Conservation (phyloP, 2,888 invertebrate species). For the Criorhina ranunculi region DNA sequence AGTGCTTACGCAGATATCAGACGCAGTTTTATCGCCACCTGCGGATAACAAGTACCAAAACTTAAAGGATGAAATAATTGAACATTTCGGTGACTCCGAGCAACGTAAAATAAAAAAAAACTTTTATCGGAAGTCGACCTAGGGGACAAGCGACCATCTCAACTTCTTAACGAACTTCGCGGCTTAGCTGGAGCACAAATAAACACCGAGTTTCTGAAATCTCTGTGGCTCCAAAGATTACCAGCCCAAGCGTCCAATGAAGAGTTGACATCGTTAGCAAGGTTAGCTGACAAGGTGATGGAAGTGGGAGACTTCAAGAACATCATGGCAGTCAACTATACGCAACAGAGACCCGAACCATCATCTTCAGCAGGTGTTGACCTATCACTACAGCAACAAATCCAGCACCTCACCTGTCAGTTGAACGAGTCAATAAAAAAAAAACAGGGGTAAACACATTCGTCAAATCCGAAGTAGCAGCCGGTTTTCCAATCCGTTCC, state of each 20-base stretch:
- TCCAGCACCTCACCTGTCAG: conserved; percentile 12
- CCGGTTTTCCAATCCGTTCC: background rate
- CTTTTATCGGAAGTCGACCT: conserved; percentile 63
- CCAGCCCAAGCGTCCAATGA: conserved; percentile 41
- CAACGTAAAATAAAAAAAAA: conserved; percentile 65
- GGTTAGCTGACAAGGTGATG: conserved; percentile 40
- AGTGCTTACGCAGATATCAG: conserved; percentile 69
- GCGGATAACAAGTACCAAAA: conserved; percentile 64
- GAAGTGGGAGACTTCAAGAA: conserved; percentile 29
- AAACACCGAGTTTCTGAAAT: conserved; percentile 47
- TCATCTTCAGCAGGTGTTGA: background rate
- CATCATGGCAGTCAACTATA: conserved; percentile 1
- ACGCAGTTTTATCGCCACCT: conserved; percentile 72
- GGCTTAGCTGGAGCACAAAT: conserved; percentile 49
- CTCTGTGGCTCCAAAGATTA: conserved; percentile 40
- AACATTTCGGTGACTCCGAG: conserved; percentile 71
- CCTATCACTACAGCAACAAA: conserved; percentile 9
- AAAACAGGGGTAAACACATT: background rate
- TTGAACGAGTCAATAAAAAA: conserved; percentile 2
- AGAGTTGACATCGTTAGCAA: conserved; percentile 27
- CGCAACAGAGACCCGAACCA: background rate
- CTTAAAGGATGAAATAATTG: conserved; percentile 61
- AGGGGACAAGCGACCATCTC: conserved; percentile 69
- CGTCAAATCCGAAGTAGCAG: conserved; percentile 4
- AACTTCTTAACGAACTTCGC: conserved; percentile 68